Evolutionary conservation across 2,888 invertebrate species (phyloP).

Genomic region (Noctuana brunneofusca): DNA sequence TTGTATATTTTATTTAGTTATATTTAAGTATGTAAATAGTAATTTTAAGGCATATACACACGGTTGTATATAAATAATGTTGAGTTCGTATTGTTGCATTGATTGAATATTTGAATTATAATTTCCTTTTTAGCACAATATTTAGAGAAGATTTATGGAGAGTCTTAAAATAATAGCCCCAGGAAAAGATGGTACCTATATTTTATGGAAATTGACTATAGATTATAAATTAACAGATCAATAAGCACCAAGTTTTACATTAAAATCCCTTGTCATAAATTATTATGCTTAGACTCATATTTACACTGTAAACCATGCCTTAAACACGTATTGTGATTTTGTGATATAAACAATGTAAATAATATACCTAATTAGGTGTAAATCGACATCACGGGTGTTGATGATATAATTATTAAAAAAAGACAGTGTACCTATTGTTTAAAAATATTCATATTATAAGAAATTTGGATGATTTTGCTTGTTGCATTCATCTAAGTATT

Average conservation of each 20-base stretch:
- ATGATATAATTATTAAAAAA: slow-evolving; percentile 32
- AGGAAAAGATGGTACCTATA: too few relatives aligned
- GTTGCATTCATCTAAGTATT: slow-evolving; percentile 4
- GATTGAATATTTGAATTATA: not conserved
- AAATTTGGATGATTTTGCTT: slow-evolving; percentile 16
- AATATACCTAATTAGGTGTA: slow-evolving; percentile 40
- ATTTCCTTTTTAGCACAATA: not conserved
- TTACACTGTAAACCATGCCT: slow-evolving; percentile 53
- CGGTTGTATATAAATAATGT: not conserved
- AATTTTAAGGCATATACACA: slow-evolving; percentile 24
- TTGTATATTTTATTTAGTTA: slow-evolving; percentile 50
- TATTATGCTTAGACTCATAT: not conserved
- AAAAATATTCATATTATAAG: slow-evolving; percentile 19
- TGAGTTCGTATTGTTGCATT: not conserved
- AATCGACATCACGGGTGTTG: slow-evolving; percentile 36
- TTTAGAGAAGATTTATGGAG: not conserved
- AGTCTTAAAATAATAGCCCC: too few relatives aligned
- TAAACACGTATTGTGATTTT: slow-evolving; percentile 68
- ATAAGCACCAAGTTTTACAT: too few relatives aligned
- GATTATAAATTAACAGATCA: too few relatives aligned
- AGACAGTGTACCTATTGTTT: slow-evolving; percentile 29
- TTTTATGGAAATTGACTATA: too few relatives aligned
- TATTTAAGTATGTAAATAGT: slow-evolving; percentile 36
- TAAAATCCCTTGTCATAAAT: not conserved
- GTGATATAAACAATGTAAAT: slow-evolving; percentile 67